These are phyloP conservation scores for Episyrphus balteatus DNA, from an alignment of 1,140 invertebrate species.

Conservation along the genomic window DNA sequence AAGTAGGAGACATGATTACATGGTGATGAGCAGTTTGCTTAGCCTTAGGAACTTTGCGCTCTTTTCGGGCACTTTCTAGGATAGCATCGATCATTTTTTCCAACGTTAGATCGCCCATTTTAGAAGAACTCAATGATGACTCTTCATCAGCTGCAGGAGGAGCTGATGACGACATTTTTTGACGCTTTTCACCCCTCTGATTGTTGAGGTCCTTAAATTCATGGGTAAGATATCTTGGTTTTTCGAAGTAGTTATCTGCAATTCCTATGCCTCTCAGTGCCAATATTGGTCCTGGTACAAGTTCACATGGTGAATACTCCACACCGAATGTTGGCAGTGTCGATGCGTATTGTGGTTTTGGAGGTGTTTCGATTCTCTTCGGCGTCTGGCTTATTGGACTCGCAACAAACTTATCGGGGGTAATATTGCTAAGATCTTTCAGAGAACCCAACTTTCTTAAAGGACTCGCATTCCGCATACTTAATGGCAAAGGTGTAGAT, in stretches of 20 bases:
- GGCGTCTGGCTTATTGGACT: constrained; percentile 10
- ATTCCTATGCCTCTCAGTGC: constrained; percentile 30
- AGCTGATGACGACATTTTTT: not conserved
- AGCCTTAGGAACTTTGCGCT: constrained; percentile 1
- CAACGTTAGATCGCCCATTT: constrained; percentile 31
- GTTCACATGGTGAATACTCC: constrained; percentile 13
- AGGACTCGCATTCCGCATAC: not conserved
- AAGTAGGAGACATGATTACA: constrained; percentile 27
- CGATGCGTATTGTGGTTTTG: constrained; percentile 10
- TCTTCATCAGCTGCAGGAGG: constrained; percentile 3
- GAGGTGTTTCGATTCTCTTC: not conserved
- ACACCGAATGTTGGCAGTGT: constrained; percentile 16
- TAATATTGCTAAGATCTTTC: constrained; percentile 27
- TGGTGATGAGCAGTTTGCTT: constrained; percentile 1
- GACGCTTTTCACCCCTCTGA: no score
- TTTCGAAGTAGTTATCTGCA: constrained; percentile 33
- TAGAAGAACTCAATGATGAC: constrained; percentile 21
- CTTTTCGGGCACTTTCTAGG: constrained; percentile 27
- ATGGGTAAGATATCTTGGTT: constrained; percentile 22
- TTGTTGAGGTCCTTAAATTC: not conserved
- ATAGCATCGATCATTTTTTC: constrained; percentile 36
- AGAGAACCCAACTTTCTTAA: constrained; percentile 11
- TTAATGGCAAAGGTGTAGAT: constrained; percentile 24
- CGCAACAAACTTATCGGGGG: constrained; percentile 5
- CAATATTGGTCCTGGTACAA: constrained; percentile 26